Base-by-base conservation (phyloP, 1,140 invertebrate species). In the Diuraphis noxia region DNA sequence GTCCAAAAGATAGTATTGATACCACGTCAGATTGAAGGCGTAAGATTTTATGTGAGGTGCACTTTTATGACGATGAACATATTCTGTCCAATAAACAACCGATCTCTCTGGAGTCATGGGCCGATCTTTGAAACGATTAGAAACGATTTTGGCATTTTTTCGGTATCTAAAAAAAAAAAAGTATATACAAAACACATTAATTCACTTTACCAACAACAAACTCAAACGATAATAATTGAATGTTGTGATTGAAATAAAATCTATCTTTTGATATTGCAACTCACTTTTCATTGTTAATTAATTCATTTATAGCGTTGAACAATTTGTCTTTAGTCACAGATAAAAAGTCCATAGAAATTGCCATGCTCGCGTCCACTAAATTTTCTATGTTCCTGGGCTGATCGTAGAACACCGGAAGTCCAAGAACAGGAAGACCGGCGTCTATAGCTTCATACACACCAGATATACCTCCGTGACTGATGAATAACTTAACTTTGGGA, bases 381-480 rank as follows among this genome's bases (percentile, higher is more conserved):
- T 88, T 63, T 36, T 81, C 52, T 19, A 94, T 93, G 93, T 95
- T 95, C n/a, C 93, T 93, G 36, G 92, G 93, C 92, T 96, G 96
- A 93, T 96, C 96, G 30, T 94, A 94, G 79, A 95, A 95, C 34
- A 96, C 94, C 49, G 96, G 96, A 89, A 97, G 94, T 13, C 95
- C 96, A 43, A 97, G 93, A 4, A 96, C 94, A 4, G 96, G 96
- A n/a, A 96, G 95, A 93, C 95, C 95, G 92, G 96, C 95, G 93
- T 96, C 96, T 25, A 97, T 63, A 63, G 56, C 95, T 94, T 97
- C 96, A 92, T 96, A 95, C 19, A 96, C 94, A 90, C 96, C 96
- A n/a, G 96, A 94, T 40, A 96, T 93, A 40, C 96, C 96, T 25
- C 96, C 96, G 92, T 97, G 96, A 2, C 96, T 96, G 49, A 97